These are phyloP conservation scores for Caenorhabditis afra DNA, from an alignment of 2,888 invertebrate genomes.

Conservation along the genomic window DNA sequence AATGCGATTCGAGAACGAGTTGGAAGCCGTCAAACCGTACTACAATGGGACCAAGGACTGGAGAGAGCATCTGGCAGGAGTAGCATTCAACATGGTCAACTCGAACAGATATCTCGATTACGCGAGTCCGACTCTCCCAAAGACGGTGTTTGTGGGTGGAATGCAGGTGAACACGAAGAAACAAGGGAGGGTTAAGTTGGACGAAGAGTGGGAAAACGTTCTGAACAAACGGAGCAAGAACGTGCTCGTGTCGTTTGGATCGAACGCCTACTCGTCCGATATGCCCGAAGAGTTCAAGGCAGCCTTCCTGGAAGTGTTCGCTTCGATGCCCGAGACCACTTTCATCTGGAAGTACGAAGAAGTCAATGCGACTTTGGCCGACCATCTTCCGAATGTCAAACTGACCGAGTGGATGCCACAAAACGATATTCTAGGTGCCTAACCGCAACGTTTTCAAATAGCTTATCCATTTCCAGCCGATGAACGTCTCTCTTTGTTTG, in stretches of 20 bases:
- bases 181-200: constrained; percentile 2
- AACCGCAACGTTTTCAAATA: too few relatives aligned
- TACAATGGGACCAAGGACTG: constrained; percentile 20
- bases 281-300: constrained; percentile 55
- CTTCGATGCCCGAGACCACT: constrained; percentile 45
- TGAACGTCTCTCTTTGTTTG: constrained; percentile 16
- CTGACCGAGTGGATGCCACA: constrained; percentile 59
- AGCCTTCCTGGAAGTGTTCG: constrained; percentile 45
- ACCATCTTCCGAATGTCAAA: constrained; percentile 47
- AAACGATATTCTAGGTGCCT: constrained; percentile 51
- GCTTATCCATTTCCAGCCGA: constrained; percentile 16
- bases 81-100: constrained; percentile 46
- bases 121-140: constrained; percentile 49
- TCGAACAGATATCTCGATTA: constrained; percentile 52
- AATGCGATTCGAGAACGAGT: constrained; percentile 11
- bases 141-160: constrained; percentile 56
- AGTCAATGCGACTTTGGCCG: constrained; percentile 41
- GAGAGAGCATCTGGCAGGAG: constrained; percentile 26
- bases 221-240: constrained; percentile 30
- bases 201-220: constrained; percentile 40
- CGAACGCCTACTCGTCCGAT: constrained; percentile 45
- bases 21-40: constrained; percentile 13
- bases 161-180: constrained; percentile 55
- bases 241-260: constrained; percentile 61
- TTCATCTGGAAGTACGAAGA: constrained; percentile 67